Evolutionary conservation across 2,113 vertebrate genomes (phyloP), one percentile per base, ranked within the genome.

Genomic region (Anguilla rostrata): DNA sequence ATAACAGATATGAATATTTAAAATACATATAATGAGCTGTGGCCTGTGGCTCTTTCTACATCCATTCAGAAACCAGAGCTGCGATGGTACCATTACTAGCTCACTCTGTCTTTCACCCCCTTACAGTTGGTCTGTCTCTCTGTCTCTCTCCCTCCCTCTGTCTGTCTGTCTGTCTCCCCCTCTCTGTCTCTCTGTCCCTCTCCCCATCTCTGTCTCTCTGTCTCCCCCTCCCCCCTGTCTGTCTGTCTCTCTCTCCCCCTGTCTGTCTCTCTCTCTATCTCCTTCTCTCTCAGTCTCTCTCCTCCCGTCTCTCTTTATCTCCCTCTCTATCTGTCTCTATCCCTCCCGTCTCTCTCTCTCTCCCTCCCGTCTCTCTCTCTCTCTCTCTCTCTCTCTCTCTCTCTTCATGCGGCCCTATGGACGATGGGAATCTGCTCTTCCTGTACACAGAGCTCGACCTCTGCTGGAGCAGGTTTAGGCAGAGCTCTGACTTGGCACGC

Each of bases 401-500:
- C 60, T 66, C 49, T 0, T 66, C 3, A 6, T 26, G 20, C 8
- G 7, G 20, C 71, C 9, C 71, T 29, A 14, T 75, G 71, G 5
- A 75, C 4, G 71, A 6, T 34, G 71, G 71, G 71, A 75, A 75
- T 75, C 5, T 71, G 20, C 63, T n/a, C 63, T 71, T 71, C 63
- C 63, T 71, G 63, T 71, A 75, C 71, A 34, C 71, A n/a, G n/a
- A 29, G 6, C 71, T 75, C 9, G 71, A 75, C 71, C 71, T 71
- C 63, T n/a, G 63, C 63, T 75, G 71, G 71, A 22, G n/a, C 71
- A 75, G 71, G 71, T 75, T n/a, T 34, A 12, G 71, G 71, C 16
- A 71, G 63, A n/a, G 63, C 71, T 75, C 71, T 14, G 71, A 75
- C 71, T 75, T 75, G 71, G 71, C 71, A 75, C 71, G 71, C 71